Evolutionary conservation across 2,888 invertebrate species (phyloP).

Genomic region (Steinernema carpocapsae): DNA sequence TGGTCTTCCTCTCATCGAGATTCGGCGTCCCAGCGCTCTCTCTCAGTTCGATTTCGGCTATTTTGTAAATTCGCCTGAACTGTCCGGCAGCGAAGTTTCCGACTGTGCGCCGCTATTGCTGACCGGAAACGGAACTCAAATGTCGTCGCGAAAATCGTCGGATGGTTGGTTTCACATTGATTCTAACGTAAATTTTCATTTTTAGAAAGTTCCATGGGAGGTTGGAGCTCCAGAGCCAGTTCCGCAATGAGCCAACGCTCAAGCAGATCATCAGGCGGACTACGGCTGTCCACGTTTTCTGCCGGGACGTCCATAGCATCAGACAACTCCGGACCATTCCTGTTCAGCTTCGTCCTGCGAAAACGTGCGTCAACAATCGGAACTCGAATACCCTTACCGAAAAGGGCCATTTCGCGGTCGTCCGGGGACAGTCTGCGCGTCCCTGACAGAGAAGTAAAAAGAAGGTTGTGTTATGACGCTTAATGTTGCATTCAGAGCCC

Average conservation of each 20-base stretch:
- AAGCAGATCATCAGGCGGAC: constrained; percentile 62
- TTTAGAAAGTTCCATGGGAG: constrained; percentile 65
- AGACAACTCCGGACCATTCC: constrained; percentile 67
- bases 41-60: constrained; percentile 68
- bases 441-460: constrained; percentile 64
- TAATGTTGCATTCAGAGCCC: constrained; percentile 51
- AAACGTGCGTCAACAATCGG: constrained; percentile 69
- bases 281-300: constrained; percentile 67
- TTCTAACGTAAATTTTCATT: not conserved
- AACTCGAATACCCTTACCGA: constrained; percentile 65
- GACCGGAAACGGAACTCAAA: constrained; percentile 47
- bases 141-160: constrained; percentile 52
- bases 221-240: constrained; percentile 66
- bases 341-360: constrained; percentile 66
- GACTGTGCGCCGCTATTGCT: constrained; percentile 67
- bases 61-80: constrained; percentile 67
- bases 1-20: constrained; percentile 67
- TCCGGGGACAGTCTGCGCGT: constrained; percentile 66
- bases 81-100: constrained; percentile 54
- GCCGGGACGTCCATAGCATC: constrained; percentile 67
- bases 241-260: constrained; percentile 66
- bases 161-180: constrained; percentile 41
- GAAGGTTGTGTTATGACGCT: not conserved
- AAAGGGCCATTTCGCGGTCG: constrained; percentile 62
- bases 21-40: constrained; percentile 65